These are phyloP conservation scores for Brenthis hecate DNA, from an alignment of 2,888 invertebrate genomes.

Conservation along the genomic window DNA sequence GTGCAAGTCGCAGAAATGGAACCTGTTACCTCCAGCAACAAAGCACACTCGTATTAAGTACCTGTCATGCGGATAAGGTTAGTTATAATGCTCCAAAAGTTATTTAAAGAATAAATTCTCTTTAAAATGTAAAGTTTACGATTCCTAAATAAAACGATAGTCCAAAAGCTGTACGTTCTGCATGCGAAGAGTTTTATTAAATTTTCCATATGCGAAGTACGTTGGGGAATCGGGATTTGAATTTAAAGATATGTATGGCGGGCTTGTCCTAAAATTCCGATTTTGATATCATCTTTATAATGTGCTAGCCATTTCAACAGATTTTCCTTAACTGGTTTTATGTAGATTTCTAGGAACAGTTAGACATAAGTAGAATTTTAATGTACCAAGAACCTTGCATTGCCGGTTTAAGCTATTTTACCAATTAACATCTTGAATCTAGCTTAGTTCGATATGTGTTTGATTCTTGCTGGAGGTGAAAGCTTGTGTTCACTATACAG, in stretches of 20 bases:
- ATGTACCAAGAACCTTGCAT: no score
- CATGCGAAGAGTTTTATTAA: conserved; percentile 66
- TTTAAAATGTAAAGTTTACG: conserved; percentile 15
- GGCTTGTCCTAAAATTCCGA: conserved; percentile 33
- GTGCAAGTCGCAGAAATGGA: no score
- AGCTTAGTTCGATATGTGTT: no score
- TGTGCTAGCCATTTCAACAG: conserved; percentile 30
- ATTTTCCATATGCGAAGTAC: conserved; percentile 66
- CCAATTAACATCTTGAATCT: no score
- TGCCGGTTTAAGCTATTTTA: no score
- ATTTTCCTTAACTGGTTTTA: neutral
- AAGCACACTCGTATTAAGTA: no score
- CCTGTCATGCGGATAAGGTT: neutral
- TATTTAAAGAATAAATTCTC: conserved; percentile 4
- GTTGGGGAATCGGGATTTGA: conserved; percentile 63
- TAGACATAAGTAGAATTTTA: no score
- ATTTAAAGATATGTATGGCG: conserved; percentile 53
- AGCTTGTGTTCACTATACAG: no score
- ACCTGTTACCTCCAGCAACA: no score
- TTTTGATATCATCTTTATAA: conserved; percentile 35
- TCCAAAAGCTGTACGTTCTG: conserved; percentile 48
- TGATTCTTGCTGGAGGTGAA: no score
- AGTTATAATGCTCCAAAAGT: neutral
- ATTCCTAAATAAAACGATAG: conserved; percentile 49
- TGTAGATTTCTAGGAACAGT: no score